phyloP scores from a whole-genome alignment of 2,888 invertebrate genomes.

The Polyommatus iphigenia region DNA sequence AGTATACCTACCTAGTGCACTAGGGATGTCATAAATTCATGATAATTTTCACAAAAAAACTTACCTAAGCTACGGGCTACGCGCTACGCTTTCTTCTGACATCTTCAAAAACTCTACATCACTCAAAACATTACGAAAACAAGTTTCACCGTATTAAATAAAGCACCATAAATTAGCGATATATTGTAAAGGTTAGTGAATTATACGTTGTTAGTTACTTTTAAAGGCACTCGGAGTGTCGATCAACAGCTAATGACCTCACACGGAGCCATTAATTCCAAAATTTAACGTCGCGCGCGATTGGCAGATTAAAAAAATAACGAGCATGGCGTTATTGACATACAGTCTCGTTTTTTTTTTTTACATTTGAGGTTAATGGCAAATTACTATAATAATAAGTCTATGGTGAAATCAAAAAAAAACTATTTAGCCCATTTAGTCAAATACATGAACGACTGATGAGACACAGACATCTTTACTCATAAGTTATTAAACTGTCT shows the following conservation, averaged over 20 bases:
- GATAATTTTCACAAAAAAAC: too few relatives aligned
- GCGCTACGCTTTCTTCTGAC: too few relatives aligned
- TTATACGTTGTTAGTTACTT: background rate
- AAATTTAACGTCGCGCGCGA: constrained; percentile 15
- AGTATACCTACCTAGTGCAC: too few relatives aligned
- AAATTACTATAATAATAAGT: background rate
- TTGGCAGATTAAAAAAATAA: constrained; percentile 31
- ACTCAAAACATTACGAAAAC: background rate
- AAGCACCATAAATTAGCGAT: background rate
- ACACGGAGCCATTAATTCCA: constrained; percentile 27
- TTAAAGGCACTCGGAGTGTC: background rate
- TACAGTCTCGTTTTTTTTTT: background rate
- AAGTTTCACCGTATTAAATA: background rate
- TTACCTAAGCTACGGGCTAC: too few relatives aligned
- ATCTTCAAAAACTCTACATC: too few relatives aligned
- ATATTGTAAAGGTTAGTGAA: constrained; percentile 8
- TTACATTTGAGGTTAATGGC: background rate
- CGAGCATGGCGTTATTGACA: background rate
- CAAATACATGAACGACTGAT: too few relatives aligned
- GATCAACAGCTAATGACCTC: constrained; percentile 24
- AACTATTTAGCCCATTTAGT: too few relatives aligned
- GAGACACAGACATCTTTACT: too few relatives aligned
- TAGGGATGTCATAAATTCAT: too few relatives aligned
- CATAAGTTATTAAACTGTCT: too few relatives aligned
- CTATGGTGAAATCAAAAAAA: too few relatives aligned